Conservation (phyloP, 2,888 invertebrate species). For the Ellobium chinense region DNA sequence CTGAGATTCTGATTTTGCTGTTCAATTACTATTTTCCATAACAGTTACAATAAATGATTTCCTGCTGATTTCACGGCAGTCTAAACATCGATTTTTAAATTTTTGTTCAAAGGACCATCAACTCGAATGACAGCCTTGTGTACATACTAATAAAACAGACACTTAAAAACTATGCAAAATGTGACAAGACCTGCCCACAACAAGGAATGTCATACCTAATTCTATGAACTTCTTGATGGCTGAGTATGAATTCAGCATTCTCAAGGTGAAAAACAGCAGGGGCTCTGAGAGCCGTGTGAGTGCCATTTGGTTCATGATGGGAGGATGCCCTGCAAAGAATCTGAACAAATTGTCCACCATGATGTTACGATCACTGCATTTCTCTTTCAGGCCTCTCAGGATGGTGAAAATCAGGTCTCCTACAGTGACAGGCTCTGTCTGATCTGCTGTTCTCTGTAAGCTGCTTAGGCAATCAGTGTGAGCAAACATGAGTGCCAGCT, state of each 20-base stretch:
- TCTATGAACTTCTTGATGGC: conserved; percentile 87
- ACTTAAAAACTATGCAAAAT: too few relatives aligned
- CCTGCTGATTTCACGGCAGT: too few relatives aligned
- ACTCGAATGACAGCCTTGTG: too few relatives aligned
- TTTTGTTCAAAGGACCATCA: too few relatives aligned
- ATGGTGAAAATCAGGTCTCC: conserved; percentile 94
- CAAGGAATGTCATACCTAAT: conserved; percentile 81
- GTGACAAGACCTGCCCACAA: too few relatives aligned
- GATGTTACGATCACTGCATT: conserved; percentile 87
- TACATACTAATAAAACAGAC: too few relatives aligned
- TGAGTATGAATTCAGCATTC: conserved; percentile 88
- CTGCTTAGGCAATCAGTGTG: conserved; percentile 76
- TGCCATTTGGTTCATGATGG: conserved; percentile 53
- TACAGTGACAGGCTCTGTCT: conserved; percentile 84
- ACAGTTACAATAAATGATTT: too few relatives aligned
- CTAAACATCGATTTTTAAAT: too few relatives aligned
- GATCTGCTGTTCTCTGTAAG: conserved; percentile 57
- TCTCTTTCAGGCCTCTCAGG: conserved; percentile 87
- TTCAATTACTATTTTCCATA: too few relatives aligned
- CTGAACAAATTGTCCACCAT: conserved; percentile 89
- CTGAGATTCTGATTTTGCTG: too few relatives aligned
- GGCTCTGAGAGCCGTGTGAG: conserved; percentile 88
- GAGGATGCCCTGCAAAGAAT: conserved; percentile 81
- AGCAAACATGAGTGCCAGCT: conserved; percentile 85
- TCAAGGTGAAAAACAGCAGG: conserved; percentile 89